Conservation (phyloP, 2,113 vertebrate genomes). For the Callithrix jacchus region DNA sequence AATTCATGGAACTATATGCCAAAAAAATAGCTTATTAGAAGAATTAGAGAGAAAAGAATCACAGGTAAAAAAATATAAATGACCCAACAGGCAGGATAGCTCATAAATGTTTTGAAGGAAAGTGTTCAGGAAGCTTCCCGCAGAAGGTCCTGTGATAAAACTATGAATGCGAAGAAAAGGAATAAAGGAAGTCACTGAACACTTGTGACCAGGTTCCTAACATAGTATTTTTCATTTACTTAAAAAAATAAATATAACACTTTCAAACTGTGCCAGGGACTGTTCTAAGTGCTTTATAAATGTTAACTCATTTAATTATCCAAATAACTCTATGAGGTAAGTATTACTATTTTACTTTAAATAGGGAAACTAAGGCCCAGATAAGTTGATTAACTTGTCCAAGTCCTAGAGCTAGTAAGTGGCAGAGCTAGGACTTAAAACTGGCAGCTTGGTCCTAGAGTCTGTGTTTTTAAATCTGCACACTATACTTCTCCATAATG, state of each 20-base stretch:
- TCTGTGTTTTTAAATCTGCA: neutral
- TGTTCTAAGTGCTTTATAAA: constrained; percentile 33
- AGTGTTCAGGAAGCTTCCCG: neutral
- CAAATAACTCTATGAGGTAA: constrained; percentile 31
- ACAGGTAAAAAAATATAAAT: constrained; percentile 24
- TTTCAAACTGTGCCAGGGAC: constrained; percentile 10
- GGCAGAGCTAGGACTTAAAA: constrained; percentile 29
- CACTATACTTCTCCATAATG: neutral
- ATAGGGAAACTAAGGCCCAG: neutral
- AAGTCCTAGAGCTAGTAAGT: neutral
- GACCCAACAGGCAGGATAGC: neutral
- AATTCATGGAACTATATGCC: neutral
- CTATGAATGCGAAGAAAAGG: neutral
- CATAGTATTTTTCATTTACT: constrained; percentile 14
- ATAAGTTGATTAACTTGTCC: neutral
- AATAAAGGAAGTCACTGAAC: neutral
- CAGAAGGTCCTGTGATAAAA: neutral
- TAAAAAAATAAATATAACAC: constrained; percentile 46
- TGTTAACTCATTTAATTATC: constrained; percentile 45
- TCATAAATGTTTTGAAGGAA: neutral
- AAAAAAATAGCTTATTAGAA: neutral
- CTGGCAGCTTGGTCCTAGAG: neutral
- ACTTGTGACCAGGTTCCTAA: neutral
- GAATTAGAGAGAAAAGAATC: constrained; percentile 26
- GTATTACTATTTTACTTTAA: constrained; percentile 16